Base-by-base conservation (phyloP, 2,797 vertebrate species). In the Sebastes jordani region DNA sequence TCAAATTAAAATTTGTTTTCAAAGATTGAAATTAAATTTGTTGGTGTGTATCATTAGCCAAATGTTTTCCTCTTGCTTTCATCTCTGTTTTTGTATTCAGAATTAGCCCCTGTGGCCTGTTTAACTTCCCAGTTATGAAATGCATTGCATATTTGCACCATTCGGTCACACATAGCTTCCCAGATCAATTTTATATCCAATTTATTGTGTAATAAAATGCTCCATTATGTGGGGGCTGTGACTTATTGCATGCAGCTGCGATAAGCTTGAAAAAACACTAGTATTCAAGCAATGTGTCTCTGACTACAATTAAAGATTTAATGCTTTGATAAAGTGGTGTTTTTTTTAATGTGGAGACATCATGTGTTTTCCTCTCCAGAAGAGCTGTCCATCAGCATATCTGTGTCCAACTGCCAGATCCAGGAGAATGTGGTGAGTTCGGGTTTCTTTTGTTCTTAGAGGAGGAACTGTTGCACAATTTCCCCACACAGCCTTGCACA, bases 391-490 rank as follows among this genome's bases (percentile, higher is more conserved):
- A 96, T 98, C 90, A 99, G 97, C 93, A 99, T 99, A 94, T 99
- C 98, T 61, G 98, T 99, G 88, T 98, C 98, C 78, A 99, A 99
- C 87, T 98, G 97, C 95, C 97, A 99, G 91, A 96, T 99, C 88
- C 97, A 99, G 94, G 98, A 99, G 95, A 99, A 99, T 89, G 98
- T 99, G 97, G 98, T 99, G 91, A 98, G 97, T 96, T 96, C 49
- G 49, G 71, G 10, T 27, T 67, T 74, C 20, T 80, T 71, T 86
- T 67, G 71, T 65, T 68, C 14, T 87, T 46, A n/a, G 38, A 42
- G 42, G 71, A 42, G 36, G 71, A 49, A 27, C 63, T 49, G 60
- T 93, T 93, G 86, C 81, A 77, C 83, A 90, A 93, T 82, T 89
- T 92, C 91, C 86, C 82, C 78, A 81, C 77, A 86, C 49, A 67